Percentiles rank a stretch among this genome's conserved stretches.
Conservation (phyloP, 2,888 invertebrate genomes). For the Tinea trinotella region DNA sequence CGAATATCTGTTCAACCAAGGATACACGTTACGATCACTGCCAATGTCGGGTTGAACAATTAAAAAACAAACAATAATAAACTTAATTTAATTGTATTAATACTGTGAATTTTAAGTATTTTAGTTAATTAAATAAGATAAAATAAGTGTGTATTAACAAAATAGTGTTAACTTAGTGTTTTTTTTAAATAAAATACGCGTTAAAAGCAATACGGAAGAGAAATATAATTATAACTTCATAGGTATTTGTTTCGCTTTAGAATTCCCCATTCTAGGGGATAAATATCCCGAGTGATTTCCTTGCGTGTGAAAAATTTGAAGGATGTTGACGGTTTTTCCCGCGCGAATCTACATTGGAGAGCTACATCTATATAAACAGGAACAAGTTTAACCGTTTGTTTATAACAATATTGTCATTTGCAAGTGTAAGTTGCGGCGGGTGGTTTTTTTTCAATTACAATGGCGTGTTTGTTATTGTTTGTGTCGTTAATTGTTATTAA, state of each 20-base stretch:
- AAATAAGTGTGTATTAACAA: too few relatives aligned
- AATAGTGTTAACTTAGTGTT: not conserved
- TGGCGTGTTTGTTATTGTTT: not conserved
- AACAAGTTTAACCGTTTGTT: not conserved
- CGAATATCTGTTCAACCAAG: conserved; percentile 5
- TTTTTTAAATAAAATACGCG: not conserved
- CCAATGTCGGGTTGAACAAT: not conserved
- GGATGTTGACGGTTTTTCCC: not conserved
- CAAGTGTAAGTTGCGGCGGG: not conserved
- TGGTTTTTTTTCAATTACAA: not conserved
- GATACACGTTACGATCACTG: not conserved
- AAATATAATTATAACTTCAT: too few relatives aligned
- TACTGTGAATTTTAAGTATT: too few relatives aligned
- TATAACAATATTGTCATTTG: not conserved
- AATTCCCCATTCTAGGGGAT: not conserved
- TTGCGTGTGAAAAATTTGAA: not conserved
- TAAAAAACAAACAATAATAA: too few relatives aligned
- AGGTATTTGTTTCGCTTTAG: not conserved
- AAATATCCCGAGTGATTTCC: not conserved
- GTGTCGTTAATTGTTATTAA: not conserved
- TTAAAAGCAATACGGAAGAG: too few relatives aligned
- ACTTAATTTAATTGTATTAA: too few relatives aligned
- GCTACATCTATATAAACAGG: conserved; percentile 1
- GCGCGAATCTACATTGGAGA: not conserved
- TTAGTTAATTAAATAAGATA: too few relatives aligned